Evolutionary conservation across 2,113 vertebrate species (phyloP).

Genomic region (Halcyon malimbica): DNA sequence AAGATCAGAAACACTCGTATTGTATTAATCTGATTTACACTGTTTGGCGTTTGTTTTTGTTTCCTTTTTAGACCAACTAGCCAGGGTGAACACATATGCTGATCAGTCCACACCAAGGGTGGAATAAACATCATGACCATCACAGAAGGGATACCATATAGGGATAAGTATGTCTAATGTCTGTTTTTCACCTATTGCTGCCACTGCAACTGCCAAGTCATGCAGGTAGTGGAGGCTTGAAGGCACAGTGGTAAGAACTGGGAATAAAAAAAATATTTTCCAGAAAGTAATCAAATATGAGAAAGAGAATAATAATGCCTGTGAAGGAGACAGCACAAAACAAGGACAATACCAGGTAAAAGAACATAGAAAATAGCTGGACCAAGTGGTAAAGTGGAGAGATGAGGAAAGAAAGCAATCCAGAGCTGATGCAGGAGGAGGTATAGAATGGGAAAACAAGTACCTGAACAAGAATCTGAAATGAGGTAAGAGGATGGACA

Average conservation of each 20-base stretch:
- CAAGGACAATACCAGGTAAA: background rate
- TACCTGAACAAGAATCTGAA: background rate
- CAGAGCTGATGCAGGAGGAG: background rate
- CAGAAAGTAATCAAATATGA: conserved; percentile 16
- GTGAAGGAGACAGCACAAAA: background rate
- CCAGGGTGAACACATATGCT: background rate
- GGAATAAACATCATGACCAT: background rate
- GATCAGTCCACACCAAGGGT: background rate
- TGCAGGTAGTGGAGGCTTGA: conserved; percentile 8
- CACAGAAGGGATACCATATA: conserved; percentile 15
- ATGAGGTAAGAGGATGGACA: background rate
- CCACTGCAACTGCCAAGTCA: background rate
- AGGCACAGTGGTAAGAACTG: background rate
- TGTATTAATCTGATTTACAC: conserved; percentile 29
- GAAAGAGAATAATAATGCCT: background rate
- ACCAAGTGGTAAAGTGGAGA: background rate
- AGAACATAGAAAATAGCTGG: background rate
- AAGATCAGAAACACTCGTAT: background rate
- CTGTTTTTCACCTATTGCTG: conserved; percentile 24
- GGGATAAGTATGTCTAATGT: background rate
- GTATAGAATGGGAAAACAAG: background rate
- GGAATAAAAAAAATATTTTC: background rate
- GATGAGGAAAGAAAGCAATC: background rate
- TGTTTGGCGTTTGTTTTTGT: background rate
- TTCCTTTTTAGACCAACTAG: background rate